Conservation (phyloP, 2,888 invertebrate genomes). For the Drosophila niveifrons region DNA sequence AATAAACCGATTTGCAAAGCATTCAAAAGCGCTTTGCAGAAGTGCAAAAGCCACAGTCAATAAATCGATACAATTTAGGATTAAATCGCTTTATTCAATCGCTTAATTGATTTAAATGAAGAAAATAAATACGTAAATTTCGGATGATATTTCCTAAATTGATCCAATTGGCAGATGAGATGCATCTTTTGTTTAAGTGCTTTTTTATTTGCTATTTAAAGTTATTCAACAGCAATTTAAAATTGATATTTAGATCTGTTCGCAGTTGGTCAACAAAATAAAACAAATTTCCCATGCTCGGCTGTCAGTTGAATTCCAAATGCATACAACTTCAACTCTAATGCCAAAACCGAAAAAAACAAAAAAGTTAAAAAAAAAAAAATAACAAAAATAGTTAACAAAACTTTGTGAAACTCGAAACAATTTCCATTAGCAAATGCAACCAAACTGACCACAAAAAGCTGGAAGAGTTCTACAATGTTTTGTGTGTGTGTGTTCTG, state of each 20-base stretch:
- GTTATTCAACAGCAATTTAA: background rate
- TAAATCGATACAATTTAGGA: background rate
- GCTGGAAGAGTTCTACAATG: constrained; percentile 33
- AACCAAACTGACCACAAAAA: constrained; percentile 64
- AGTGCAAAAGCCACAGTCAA: no score
- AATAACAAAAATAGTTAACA: constrained; percentile 5
- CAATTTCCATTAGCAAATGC: constrained; percentile 74
- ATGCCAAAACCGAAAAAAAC: constrained; percentile 9
- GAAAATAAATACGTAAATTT: no score
- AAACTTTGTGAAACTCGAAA: constrained; percentile 41
- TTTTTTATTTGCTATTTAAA: constrained; percentile 7
- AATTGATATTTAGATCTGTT: constrained; percentile 7
- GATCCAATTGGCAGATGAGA: no score
- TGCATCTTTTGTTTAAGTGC: background rate
- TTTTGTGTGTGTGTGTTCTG: constrained; percentile 8
- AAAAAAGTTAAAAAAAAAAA: background rate
- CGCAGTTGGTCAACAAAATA: constrained; percentile 12
- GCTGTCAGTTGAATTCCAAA: constrained; percentile 8
- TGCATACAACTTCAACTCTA: constrained; percentile 15
- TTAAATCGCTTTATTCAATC: no score
- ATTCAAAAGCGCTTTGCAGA: background rate
- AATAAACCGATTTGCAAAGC: constrained; percentile 1
- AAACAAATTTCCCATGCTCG: constrained; percentile 23
- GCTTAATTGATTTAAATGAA: no score
- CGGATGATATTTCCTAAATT: background rate